These are phyloP conservation scores for Ganaspis brasiliensis DNA, from an alignment of 2,888 invertebrate species.

Conservation along the genomic window DNA sequence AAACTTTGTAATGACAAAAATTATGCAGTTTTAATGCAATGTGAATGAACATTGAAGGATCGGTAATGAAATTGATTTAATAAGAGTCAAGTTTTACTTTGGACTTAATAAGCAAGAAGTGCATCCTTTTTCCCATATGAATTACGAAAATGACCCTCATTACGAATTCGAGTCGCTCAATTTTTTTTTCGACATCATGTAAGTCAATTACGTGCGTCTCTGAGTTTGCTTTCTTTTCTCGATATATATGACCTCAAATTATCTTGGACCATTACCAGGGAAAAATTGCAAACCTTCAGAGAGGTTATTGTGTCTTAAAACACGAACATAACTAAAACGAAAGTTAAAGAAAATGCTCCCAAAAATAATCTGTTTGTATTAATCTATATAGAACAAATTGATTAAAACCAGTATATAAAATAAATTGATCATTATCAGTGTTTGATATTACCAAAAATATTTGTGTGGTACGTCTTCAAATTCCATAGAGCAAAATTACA, in stretches of 20 bases:
- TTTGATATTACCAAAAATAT: too few species aligned
- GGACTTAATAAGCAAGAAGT: neutral
- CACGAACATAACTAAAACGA: too few species aligned
- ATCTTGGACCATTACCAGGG: slow-evolving; percentile 12
- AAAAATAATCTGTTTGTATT: too few species aligned
- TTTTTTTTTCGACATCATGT: slow-evolving; percentile 28
- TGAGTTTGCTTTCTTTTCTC: slow-evolving; percentile 34
- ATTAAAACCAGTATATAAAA: too few species aligned
- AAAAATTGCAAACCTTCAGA: slow-evolving; percentile 10
- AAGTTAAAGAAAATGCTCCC: too few species aligned
- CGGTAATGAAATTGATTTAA: neutral
- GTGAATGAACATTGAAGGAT: too few species aligned
- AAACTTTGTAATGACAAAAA: too few species aligned
- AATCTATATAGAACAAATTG: too few species aligned
- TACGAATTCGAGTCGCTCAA: slow-evolving; percentile 36
- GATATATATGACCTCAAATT: slow-evolving; percentile 41
- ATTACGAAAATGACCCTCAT: slow-evolving; percentile 40
- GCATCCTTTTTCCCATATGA: neutral
- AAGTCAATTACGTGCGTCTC: slow-evolving; percentile 23
- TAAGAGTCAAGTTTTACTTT: neutral
- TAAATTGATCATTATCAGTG: too few species aligned
- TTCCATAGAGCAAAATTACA: too few species aligned
- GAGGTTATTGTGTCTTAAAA: neutral
- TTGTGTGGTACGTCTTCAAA: too few species aligned
- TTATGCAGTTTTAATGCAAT: too few species aligned